Conservation (phyloP, 2,797 vertebrate genomes). For the Cottoperca gobio region DNA sequence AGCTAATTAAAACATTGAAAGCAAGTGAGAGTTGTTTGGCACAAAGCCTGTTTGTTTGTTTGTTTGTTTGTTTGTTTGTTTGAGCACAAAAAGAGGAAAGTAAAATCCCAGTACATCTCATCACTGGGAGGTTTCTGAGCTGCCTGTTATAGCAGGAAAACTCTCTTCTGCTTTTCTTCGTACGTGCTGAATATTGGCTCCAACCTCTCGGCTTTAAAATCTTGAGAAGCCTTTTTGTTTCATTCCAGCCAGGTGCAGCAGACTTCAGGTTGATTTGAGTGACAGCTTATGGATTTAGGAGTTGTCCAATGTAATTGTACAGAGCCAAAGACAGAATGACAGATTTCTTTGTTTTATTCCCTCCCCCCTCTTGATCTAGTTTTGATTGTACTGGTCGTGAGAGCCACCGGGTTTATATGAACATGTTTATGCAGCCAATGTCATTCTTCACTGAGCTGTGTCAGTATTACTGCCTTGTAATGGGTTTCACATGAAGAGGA, state of each 20-base stretch:
- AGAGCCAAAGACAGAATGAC: slow-evolving; percentile 61
- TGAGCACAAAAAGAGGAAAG: slow-evolving; percentile 17
- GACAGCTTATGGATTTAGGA: slow-evolving; percentile 61
- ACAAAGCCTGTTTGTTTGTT: slow-evolving; percentile 36
- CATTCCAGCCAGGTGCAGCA: slow-evolving; percentile 50
- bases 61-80: no score
- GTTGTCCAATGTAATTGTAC: slow-evolving; percentile 65
- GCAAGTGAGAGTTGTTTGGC: slow-evolving; percentile 37
- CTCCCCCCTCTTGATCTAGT: slow-evolving; percentile 33
- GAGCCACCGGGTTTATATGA: slow-evolving; percentile 52
- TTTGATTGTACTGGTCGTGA: slow-evolving; percentile 47
- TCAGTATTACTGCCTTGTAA: slow-evolving; percentile 50
- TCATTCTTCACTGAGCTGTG: slow-evolving; percentile 62
- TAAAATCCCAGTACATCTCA: slow-evolving; percentile 1
- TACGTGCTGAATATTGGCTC: slow-evolving; percentile 17
- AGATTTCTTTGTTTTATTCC: slow-evolving; percentile 14
- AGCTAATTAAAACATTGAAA: slow-evolving; percentile 68
- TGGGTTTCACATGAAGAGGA: slow-evolving; percentile 59
- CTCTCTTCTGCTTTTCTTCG: slow-evolving; percentile 17
- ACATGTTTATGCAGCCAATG: slow-evolving; percentile 62
- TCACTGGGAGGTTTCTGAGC: slow-evolving; percentile 26
- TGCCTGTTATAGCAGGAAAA: slow-evolving; percentile 17
- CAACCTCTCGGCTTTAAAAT: slow-evolving; percentile 47
- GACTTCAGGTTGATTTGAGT: slow-evolving; percentile 59
- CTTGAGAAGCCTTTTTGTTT: slow-evolving; percentile 52